Conservation (phyloP, 2,888 invertebrate species). For the Cynaeus angustus region DNA sequence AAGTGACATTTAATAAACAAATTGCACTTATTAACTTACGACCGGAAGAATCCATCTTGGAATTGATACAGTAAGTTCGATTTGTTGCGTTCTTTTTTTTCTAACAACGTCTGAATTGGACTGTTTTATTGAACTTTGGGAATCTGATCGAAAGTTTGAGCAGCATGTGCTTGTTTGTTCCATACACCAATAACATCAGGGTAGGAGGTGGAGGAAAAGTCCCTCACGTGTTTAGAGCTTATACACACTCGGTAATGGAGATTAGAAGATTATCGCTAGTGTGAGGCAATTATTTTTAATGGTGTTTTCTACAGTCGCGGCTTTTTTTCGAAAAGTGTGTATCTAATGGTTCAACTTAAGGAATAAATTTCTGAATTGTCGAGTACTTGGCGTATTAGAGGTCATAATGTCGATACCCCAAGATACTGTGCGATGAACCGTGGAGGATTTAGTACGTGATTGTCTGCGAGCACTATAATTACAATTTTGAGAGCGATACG, state of each 20-base stretch:
- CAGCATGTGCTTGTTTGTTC: conserved; percentile 44
- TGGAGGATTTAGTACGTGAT: conserved; percentile 44
- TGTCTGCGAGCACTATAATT: conserved; percentile 30
- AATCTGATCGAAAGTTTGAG: conserved; percentile 49
- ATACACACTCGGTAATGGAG: conserved; percentile 6
- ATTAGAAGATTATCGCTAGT: conserved; percentile 18
- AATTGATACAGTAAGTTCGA: conserved; percentile 31
- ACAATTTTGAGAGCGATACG: conserved; percentile 29
- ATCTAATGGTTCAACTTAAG: conserved; percentile 5
- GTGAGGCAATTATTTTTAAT: conserved; percentile 25
- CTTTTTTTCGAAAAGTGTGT: background rate
- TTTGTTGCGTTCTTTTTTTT: conserved; percentile 38
- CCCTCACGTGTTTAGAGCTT: conserved; percentile 33
- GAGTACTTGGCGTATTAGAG: conserved; percentile 35
- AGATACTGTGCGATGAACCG: conserved; percentile 42
- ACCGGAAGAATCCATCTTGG: conserved; percentile 24
- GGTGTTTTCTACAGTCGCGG: conserved; percentile 3
- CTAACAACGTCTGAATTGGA: conserved; percentile 23
- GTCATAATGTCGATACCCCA: conserved; percentile 44
- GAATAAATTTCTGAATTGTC: conserved; percentile 39
- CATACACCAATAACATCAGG: conserved; percentile 27
- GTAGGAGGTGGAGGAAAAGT: conserved; percentile 23
- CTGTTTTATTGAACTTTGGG: conserved; percentile 47
- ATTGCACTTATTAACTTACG: conserved; percentile 57
- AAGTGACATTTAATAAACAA: conserved; percentile 57